Evolutionary conservation across 2,888 invertebrate species (phyloP), one percentile per base, ranked within the genome.

Genomic region (Hydroisotoma schaefferi): DNA sequence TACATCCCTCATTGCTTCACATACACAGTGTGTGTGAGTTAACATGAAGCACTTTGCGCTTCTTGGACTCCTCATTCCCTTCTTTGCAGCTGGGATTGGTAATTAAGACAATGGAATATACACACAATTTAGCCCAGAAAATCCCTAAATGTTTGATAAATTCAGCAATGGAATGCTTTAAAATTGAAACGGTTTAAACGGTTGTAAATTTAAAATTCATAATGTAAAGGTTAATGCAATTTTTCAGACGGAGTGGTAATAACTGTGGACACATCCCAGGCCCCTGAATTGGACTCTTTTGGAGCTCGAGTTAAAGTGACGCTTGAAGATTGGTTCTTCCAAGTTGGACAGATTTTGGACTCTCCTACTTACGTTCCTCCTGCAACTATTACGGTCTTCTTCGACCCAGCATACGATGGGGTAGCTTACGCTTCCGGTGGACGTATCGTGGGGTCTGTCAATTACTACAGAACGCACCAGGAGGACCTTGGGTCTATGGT

Each of bases 341-440:
- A 26, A 22, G 22, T 69, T 2, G 18, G 15, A 2, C 20, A 57
- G 0, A 12, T 60, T 4, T 55, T 70, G 0, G n/a, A 64, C 4
- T 64, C 67, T 8, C 64, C 65, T 2, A 47, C 29, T 2, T 70
- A 47, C 63, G 12, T 22, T 1, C 57, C 58, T 1, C 46, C 62
- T 3, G 43, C 53, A 23, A 12, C 52, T 10, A 64, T 71, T 27
- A 51, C 47, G 0, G 58, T 71, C 38, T 52, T 40, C 10, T 71
- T 71, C 49, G 69, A 71, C 22, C 71, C 69, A 2, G 57, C 53
- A 33, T 71, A 69, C 43, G 61, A 70, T 20, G 71, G 69, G 1
- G 66, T 68, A 8, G 71, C 71, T 3, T 69, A 67, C 25, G 65
- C 67, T 18, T 22, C 44, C 4, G 59, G 55, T 26, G 58, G 52